Evolutionary conservation across 2,113 vertebrate species (phyloP), one percentile per base, ranked within the genome.

Genomic region (Thinocorus orbignyianus): DNA sequence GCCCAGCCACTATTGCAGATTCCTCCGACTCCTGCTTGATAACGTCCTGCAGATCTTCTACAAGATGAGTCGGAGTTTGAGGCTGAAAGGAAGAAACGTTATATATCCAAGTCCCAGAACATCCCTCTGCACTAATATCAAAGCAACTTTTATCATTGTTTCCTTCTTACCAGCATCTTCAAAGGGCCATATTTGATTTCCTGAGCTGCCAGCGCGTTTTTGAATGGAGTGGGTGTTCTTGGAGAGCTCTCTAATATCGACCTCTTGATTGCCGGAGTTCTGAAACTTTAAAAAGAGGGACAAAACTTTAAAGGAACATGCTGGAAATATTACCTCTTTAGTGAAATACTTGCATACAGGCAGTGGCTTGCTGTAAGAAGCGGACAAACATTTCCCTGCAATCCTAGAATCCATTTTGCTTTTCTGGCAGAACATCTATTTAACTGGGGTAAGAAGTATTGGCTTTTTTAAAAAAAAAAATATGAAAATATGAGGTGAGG

Each of bases 21-120:
- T 99, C 99, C 94, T 99, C 98, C 2, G 99, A 98, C 97, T 99
- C 99, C 97, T 99, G 99, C 92, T 99, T 99, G 96, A 99, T 99
- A 95, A 98, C 98, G 35, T 98, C 99, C 81, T 98, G 98, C 90
- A 98, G 98, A 92, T 98, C 99, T 96, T 99, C 99, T 82, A 98
- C 98, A 90, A 99, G 96, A 86, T 98, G 97, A 93, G 98, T 98
- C 42, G 98, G 97, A 85, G 98, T 98, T 92, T 98, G 98, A 97
- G 98, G 98, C 99, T 99, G 96, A 93, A 98, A 96, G 73, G 68
- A 97, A 96, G 78, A 97, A 87, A 70, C 15, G 9, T 87, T 74
- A 97, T 74, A 97, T 30, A 93, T 42, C 49, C 93, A 88, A 81
- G 57, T 86, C 87, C 96, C 76, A 97, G 85, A 95, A 85, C 91